Conservation (phyloP, 2,113 vertebrate genomes). For the Axis porcinus region DNA sequence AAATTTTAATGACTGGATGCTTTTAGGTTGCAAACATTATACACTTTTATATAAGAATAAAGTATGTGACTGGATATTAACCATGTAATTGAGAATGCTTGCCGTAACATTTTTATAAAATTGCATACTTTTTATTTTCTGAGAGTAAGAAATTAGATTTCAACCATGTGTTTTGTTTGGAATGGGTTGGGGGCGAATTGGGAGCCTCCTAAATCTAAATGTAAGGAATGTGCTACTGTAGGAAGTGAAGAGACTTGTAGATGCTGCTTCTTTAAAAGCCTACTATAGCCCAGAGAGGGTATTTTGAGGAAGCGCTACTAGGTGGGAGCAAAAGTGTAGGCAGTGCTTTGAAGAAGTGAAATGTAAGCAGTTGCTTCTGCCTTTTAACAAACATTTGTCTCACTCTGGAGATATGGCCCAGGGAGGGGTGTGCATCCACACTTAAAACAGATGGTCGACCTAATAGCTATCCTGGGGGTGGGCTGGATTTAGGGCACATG, state of each 20-base stretch:
- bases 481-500: conserved; percentile 5
- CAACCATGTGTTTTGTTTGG: background rate
- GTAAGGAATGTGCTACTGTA: background rate
- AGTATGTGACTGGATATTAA: background rate
- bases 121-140: background rate
- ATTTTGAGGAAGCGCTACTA: background rate
- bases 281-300: background rate
- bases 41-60: background rate
- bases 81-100: background rate
- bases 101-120: background rate
- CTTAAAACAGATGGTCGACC: conserved; percentile 49
- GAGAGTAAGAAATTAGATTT: background rate
- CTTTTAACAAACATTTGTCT: conserved; percentile 41
- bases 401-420: background rate
- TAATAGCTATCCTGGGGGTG: background rate
- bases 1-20: conserved; percentile 9
- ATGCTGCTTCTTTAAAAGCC: background rate
- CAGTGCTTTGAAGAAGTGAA: conserved; percentile 34
- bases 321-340: background rate
- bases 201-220: background rate
- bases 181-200: background rate
- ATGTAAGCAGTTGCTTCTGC: conserved; percentile 2
- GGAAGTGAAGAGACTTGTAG: background rate
- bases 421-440: background rate
- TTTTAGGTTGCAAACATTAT: conserved; percentile 3